Base-by-base conservation (phyloP, 1,140 invertebrate species). In the Drosophila kikkawai region DNA sequence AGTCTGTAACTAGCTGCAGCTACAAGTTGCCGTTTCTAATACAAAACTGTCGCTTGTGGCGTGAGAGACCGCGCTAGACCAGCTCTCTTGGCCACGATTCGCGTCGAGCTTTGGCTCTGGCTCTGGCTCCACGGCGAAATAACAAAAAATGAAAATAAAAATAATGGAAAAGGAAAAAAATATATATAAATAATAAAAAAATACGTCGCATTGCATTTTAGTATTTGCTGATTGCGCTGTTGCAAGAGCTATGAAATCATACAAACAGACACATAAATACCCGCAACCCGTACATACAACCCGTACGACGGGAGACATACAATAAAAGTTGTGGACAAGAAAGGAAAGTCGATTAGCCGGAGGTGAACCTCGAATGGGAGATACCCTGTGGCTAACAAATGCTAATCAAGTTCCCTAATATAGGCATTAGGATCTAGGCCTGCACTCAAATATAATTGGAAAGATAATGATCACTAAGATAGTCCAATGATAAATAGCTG, bases 1-100 rank as follows among this genome's bases (percentile, higher is more conserved):
- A 75, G 78, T 71, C 47, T 67, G 84, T 87, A 88, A 88, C 84
- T 87, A 88, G 84, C 84, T 88, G 73, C 73, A 78, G 84, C 84
- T 74, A 84, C 84, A 87, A 84, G 80, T 87, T 87, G 84, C 84
- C 80, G 84, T 88, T 87, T 87, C 84, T 87, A 87, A 88, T 87
- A 87, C 80, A 87, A 87, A 87, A 87, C 83, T 87, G 83, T 87
- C 84, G 84, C 84, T 87, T 80, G 80, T 88, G 84, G 84, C 84
- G 84, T 87, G 83, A 80, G 84, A 88, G 84, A 78, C 81, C 67
- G 57, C 73, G 42, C 69, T 34, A 48, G 41, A 26, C 42, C 22
- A 73, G 48, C 70, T 75, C 77, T 67, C 61, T 51, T 50, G 48
- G 78, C 73, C 71, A 41, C 61, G 55, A 71, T 50, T 47, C 59